Evolutionary conservation across 2,888 invertebrate species (phyloP).

Genomic region (Nesidiocoris tenuis): DNA sequence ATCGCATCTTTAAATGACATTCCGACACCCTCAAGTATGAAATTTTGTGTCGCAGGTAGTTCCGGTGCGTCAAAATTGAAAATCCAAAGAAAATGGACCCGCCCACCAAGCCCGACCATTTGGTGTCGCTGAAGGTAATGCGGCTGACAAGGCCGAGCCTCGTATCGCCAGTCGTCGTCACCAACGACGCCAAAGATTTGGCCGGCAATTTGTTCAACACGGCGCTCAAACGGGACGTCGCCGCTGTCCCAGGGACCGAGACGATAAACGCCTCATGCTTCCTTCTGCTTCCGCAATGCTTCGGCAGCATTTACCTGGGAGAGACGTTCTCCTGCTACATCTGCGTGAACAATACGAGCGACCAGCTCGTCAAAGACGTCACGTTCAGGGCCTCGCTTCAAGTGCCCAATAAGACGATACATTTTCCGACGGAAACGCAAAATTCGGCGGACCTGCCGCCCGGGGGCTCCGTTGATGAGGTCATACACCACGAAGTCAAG

Average conservation of each 20-base stretch:
- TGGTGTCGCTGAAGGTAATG: conserved; percentile 79
- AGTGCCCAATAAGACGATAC: conserved; percentile 8
- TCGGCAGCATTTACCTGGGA: conserved; percentile 96
- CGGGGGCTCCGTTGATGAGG: conserved; percentile 87
- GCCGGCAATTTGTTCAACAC: conserved; percentile 78
- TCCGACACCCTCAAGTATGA: too few relatives aligned
- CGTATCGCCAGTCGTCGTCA: conserved; percentile 75
- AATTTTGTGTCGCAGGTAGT: too few relatives aligned
- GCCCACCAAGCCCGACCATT: conserved; percentile 59
- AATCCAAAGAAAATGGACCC: conserved; percentile 33
- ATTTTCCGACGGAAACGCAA: conserved; percentile 30
- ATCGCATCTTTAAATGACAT: too few relatives aligned
- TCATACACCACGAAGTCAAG: conserved; percentile 98
- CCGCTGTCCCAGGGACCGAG: conserved; percentile 78
- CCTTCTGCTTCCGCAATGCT: conserved; percentile 90
- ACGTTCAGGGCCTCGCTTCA: conserved; percentile 66
- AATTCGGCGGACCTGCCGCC: conserved; percentile 62
- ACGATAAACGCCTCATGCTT: conserved; percentile 85
- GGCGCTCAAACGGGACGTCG: conserved; percentile 77
- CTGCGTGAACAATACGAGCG: conserved; percentile 94
- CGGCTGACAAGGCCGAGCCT: conserved; percentile 88
- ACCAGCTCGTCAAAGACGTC: conserved; percentile 78
- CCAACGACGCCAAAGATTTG: conserved; percentile 81
- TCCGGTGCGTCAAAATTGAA: too few relatives aligned
- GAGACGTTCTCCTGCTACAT: conserved; percentile 98